Evolutionary conservation across 2,797 vertebrate species (phyloP), one percentile per base, ranked within the genome.

Genomic region (Scolopax rusticola): DNA sequence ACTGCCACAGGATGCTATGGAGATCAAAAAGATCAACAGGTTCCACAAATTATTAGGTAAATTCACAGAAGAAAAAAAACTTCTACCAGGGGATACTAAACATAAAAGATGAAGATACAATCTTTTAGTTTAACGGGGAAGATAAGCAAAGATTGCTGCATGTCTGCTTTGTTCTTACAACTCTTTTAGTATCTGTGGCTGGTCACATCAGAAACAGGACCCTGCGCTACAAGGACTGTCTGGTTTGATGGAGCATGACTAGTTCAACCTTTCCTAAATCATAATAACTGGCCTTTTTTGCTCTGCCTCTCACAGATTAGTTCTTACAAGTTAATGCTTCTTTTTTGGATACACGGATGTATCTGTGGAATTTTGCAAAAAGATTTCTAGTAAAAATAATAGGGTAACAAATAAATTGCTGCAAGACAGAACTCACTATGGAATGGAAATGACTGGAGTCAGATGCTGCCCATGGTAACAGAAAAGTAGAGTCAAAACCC

Each of bases 21-120:
- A 73, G 64, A 89, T 77, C 56, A 89, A 40, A 83, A 79, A 56
- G 53, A 91, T 70, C 90, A 88, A 84, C 80, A 95, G 83, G 88
- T 92, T 94, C 86, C 69, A 90, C 86, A 93, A 81, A 90, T 93
- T 64, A 68, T 88, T 68, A 84, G 57, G 86, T 68, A 92, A 84
- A 94, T 86, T 84, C 80, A 78, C 38, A 63, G 48, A 20, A 30
- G 47, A 18, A 20, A 75, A 80, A 36, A 50, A 70, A 78, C 50
- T 32, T 48, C 73, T 73, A 47, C 64, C 45, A 78, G 48, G 67
- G 69, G 56, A 85, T 56, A 79, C 43, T 43, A 70, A 69, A 56
- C 36, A 79, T 68, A 51, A 51, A 70, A 91, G 56, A 67, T 64
- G 64, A 91, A 85, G 68, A 90, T 56, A 77, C 8, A 18, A 63